Base-by-base conservation (phyloP, 2,888 invertebrate genomes). In the Melikaiella ostensackeni region DNA sequence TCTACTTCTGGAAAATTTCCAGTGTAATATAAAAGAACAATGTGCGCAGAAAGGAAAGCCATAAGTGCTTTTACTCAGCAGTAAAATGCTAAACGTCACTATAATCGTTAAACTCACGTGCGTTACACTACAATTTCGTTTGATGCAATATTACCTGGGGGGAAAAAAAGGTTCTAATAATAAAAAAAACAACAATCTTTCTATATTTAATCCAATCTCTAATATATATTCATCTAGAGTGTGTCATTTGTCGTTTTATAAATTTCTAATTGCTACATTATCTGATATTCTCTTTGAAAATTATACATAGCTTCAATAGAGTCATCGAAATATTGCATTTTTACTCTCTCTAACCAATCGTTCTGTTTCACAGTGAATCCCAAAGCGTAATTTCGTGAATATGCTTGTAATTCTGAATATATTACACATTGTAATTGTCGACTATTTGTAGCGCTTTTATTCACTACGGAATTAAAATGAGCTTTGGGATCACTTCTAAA, bases 31-130 rank as follows among this genome's bases (percentile, higher is more conserved):
- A 21, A 13, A 27, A 61, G 8, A 21, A 19, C 9, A 42, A 35
- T 50, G 19, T 61, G 27, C 35, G 9, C 1, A 38, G 24, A 33
- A 21, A 50, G n/a, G 33, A 35, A 63, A 63, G 21, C 33, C 62
- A 11, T 35, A 2, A 16, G 24, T 64, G 64, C 46, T 70, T 50
- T 70, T 50, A 70, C 66, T 70, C 46, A 46, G 46, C 66, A 70
- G 66, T 70, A 50, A 70, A 70, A 50, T 70, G 46, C 50, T 30
- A 27, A 4, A 46, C n/a, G 19, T 70, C 46, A 70, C 46, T n/a
- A 70, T 70, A 70, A 19, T 70, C 66, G 66, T 50, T 46, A 70
- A 50, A 50, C 42, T 70, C 46, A 42, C 30, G 30, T 70, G 24
- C 66, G 30, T 27, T 19, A 30, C 30, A 30, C 46, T 70, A 50